Evolutionary conservation across 1,140 invertebrate species (phyloP).

Genomic region (Penaeus chinensis): DNA sequence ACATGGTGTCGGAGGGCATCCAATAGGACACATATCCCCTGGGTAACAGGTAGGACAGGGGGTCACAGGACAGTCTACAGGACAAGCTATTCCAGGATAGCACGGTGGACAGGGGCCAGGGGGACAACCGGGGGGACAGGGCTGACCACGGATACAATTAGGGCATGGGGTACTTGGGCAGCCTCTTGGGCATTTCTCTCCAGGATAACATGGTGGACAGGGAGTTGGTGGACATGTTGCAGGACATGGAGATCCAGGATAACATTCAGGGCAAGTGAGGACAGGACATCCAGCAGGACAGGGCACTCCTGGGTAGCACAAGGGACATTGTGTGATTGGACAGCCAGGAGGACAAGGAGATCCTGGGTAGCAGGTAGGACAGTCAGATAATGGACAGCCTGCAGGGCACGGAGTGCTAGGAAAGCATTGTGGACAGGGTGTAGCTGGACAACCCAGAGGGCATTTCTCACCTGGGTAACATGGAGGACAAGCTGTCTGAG

Average conservation of each 20-base stretch:
- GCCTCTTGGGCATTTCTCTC: not conserved
- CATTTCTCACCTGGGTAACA: conserved; percentile 36
- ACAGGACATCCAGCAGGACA: conserved; percentile 1
- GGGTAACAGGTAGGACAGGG: conserved; percentile 32
- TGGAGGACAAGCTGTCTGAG: conserved; percentile 6
- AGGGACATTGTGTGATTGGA: not conserved
- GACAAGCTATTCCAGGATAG: not conserved
- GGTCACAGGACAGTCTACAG: conserved; percentile 16
- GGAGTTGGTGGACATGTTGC: not conserved
- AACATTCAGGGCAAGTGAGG: conserved; percentile 9
- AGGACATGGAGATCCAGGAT: conserved; percentile 19
- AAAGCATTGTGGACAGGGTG: conserved; percentile 12
- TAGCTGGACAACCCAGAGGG: conserved; percentile 26
- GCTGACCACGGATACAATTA: not conserved
- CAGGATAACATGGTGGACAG: not conserved
- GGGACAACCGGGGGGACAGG: conserved; percentile 11
- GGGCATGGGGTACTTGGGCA: conserved; percentile 12
- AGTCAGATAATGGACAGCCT: conserved; percentile 2
- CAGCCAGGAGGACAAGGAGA: conserved; percentile 19
- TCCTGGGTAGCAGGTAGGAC: conserved; percentile 37
- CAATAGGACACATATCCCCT: conserved; percentile 1
- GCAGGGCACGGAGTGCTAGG: conserved; percentile 3
- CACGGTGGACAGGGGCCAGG: not conserved
- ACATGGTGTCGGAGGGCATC: conserved; percentile 15
- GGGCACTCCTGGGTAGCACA: conserved; percentile 22